Evolutionary conservation across 2,797 vertebrate genomes (phyloP), one percentile per base, ranked within the genome.

Genomic region (Anabas testudineus): DNA sequence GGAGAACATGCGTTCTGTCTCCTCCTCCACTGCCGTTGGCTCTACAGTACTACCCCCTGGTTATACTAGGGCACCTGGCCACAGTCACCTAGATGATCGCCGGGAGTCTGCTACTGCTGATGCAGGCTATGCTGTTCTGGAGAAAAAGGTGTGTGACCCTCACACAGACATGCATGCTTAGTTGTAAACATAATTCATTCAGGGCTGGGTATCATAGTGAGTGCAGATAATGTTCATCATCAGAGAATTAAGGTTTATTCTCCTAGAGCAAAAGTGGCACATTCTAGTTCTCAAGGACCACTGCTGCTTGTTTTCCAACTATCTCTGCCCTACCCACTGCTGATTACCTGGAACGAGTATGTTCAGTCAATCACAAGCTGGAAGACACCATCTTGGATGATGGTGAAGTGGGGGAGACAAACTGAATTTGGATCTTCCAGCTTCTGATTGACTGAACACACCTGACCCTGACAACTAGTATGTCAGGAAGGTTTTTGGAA

Each of bases 101-200:
- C 75, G 95, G 19, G 96, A 97, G 71, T 96, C 96, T 0, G 96
- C 96, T 16, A 96, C 96, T 1, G 96, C 96, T 5, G 96, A 97
- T 10, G 96, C 96, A 0, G 96, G 96, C 74, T 97, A 97, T 7
- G 96, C 96, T 76, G 96, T 97, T 60, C 90, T 97, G 3, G 96
- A 97, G 92, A 97, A 97, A 84, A 97, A 97, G 95, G 96, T 96
- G 19, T 0, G 7, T 55, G 26, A 53, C 30, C 1, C 22, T 9
- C 30, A 13, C 3, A 54, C 32, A 37, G 2, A 32, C 47, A 46
- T 21, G 3, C 1, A 13, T 24, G 13, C 16, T 16, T 8, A 34
- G 8, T 39, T 52, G 2, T 52, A 28, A 22, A 15, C 9, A 3
- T 42, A 10, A 10, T 36, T n/a, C 19, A 28, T 22, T 57, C 1